These are phyloP conservation scores for Chymomyza costata DNA, from an alignment of 1,140 invertebrate species.

Conservation along the genomic window DNA sequence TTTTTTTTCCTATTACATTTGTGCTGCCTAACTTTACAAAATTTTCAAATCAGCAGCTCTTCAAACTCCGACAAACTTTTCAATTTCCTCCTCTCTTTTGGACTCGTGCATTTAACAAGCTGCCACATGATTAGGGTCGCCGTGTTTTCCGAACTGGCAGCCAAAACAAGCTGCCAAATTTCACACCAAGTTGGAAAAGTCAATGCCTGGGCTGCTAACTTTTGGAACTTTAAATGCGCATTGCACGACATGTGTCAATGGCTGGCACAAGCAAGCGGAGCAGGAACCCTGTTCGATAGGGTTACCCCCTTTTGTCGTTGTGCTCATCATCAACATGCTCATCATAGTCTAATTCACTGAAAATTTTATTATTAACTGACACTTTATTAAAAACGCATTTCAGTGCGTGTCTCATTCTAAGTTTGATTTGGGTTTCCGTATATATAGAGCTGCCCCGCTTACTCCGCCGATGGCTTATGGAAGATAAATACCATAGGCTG, in stretches of 20 bases:
- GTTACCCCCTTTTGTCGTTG: too few species aligned
- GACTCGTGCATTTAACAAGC: not conserved
- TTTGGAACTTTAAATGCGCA: not conserved
- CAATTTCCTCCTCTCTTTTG: not conserved
- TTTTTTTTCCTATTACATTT: too few species aligned
- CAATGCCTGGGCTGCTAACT: too few species aligned
- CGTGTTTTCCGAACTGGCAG: not conserved
- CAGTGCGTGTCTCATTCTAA: not conserved
- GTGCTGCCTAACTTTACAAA: too few species aligned
- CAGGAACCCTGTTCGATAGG: too few species aligned
- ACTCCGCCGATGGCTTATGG: too few species aligned
- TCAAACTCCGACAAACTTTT: too few species aligned
- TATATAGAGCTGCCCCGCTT: too few species aligned
- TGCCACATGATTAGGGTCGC: not conserved
- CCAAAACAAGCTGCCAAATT: not conserved
- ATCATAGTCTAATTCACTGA: not conserved
- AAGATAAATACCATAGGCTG: too few species aligned
- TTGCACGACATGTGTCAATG: not conserved
- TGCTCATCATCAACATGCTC: too few species aligned
- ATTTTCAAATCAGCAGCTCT: too few species aligned
- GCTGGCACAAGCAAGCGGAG: too few species aligned
- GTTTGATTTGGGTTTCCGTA: not conserved
- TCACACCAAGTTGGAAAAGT: not conserved
- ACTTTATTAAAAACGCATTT: constrained; percentile 9
- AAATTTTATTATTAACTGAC: constrained; percentile 3